Evolutionary conservation across 1,140 invertebrate genomes (phyloP).

Genomic region (Conus ventricosus): DNA sequence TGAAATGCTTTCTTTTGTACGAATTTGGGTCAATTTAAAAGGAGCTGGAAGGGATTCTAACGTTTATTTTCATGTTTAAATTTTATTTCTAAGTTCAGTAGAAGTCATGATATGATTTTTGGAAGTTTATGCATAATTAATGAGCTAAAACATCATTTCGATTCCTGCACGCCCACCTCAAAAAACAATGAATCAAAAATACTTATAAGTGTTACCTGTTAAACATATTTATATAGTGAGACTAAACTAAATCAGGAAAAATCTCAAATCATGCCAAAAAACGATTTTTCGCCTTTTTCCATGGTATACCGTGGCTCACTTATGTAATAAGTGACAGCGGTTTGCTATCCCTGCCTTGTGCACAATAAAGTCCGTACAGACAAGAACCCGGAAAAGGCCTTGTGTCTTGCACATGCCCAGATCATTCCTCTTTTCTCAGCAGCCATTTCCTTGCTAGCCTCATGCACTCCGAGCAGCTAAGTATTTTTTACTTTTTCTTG

Average conservation of each 20-base stretch:
- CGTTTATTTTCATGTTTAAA: neutral
- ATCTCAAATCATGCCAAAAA: neutral
- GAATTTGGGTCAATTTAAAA: neutral
- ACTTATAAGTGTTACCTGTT: neutral
- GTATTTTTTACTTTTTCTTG: too few relatives aligned
- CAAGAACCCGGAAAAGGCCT: too few relatives aligned
- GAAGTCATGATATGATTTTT: neutral
- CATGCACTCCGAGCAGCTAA: too few relatives aligned
- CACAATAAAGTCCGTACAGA: too few relatives aligned
- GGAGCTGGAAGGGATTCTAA: neutral
- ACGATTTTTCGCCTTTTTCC: neutral
- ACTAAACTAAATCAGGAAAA: neutral
- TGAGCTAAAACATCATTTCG: neutral
- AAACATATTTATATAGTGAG: neutral
- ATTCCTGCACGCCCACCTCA: neutral
- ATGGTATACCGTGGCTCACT: neutral
- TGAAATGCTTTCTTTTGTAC: neutral
- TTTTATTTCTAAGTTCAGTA: neutral
- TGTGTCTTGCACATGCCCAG: too few relatives aligned
- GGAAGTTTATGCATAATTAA: neutral
- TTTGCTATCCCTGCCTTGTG: too few relatives aligned
- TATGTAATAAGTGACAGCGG: too few relatives aligned
- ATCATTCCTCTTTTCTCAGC: too few relatives aligned
- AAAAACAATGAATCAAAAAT: neutral
- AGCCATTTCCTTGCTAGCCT: too few relatives aligned